Percentiles rank a stretch among this genome's conserved stretches.
phyloP scores from a whole-genome alignment of 2,113 vertebrate genomes.

The Choloepus hoffmanni region DNA sequence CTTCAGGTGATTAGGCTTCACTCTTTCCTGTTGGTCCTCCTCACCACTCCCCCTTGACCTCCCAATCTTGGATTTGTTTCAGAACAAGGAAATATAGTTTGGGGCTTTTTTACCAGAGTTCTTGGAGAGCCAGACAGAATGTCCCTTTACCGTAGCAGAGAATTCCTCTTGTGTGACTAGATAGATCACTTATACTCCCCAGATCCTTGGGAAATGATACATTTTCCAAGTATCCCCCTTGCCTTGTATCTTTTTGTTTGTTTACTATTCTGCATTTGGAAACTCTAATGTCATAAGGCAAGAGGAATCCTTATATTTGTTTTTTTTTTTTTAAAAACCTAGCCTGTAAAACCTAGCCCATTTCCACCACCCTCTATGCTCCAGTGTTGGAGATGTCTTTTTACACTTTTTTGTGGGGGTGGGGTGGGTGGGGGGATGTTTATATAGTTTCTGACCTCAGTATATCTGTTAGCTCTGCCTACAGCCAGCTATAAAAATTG shows the following conservation, averaged over 20 bases:
- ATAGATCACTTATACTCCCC: background rate
- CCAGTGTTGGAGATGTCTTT: background rate
- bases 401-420: background rate
- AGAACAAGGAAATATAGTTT: background rate
- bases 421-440: background rate
- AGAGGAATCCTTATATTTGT: background rate
- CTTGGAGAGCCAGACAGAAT: background rate
- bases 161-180: background rate
- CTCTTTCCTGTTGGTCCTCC: background rate
- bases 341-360: background rate
- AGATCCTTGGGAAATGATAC: background rate
- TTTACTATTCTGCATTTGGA: background rate
- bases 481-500: conserved; percentile 19
- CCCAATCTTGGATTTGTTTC: background rate
- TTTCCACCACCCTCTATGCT: background rate
- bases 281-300: background rate
- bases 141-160: background rate
- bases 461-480: conserved; percentile 11
- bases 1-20: background rate
- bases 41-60: too few relatives aligned
- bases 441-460: background rate
- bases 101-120: background rate
- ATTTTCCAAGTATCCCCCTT: background rate
- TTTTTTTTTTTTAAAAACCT: background rate
- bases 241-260: background rate